Base-by-base conservation (phyloP, 2,888 invertebrate species). In the Hypselothyrea guttata region DNA sequence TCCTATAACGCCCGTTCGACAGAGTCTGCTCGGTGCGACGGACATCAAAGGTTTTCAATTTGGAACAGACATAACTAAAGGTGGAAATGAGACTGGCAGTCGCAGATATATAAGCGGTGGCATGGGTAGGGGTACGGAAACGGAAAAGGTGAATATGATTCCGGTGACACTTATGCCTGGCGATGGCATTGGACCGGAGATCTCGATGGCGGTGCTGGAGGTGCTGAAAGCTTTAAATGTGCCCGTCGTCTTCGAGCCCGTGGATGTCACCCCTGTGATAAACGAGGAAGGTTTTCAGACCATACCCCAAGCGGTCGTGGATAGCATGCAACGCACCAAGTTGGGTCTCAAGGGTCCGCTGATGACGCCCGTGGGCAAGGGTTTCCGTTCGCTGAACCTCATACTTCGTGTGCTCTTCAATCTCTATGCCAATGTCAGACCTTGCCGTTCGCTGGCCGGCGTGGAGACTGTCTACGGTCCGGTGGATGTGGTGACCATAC, bases 121-220 rank as follows among this genome's bases (percentile, higher is more conserved):
- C 1, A 13, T 7, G 2, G 15, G 22, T 7, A 4, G 2, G n/a
- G n/a, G n/a, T n/a, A n/a, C n/a, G n/a, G n/a, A n/a, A n/a, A n/a
- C n/a, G n/a, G n/a, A n/a, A 0, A 5, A 1, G 4, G 11, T 2
- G 0, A 47, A 65, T 7, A 7, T 35, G 1, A 35, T 51, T 8
- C 5, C 47, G 0, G 38, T 98, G 70, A 99, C 99, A 1, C 91
- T 99, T 52, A 99, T 99, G 86, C 98, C 99, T 18, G 99, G 99
- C 30, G 98, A 99, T 93, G 99, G 99, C 53, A 99, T 99, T 87
- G 99, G 99, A 0, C 99, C 99, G 0, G 99, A 99, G 92, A 99
- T 99, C 86, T 98, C 99, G 0, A 94, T 94, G 30, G 95, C 99
- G 48, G 99, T 99, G 7, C 97, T 98, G 90, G 95, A 98, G 90